Percentiles rank a stretch among this genome's conserved stretches.
These are phyloP conservation scores for Atopsyche davidsoni DNA, from an alignment of 1,140 invertebrate species.

Conservation along the genomic window DNA sequence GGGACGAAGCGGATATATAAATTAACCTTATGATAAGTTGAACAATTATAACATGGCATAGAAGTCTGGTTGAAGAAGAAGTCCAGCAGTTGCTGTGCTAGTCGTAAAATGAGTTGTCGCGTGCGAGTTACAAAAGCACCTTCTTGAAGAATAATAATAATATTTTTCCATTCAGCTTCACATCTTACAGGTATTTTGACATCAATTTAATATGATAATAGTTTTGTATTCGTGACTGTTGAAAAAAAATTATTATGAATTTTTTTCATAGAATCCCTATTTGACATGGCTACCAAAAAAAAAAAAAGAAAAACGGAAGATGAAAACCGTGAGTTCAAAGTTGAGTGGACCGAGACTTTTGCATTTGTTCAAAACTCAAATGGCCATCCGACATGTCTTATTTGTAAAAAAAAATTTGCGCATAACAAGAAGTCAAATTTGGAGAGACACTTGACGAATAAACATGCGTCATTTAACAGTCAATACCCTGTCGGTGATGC, in stretches of 20 bases:
- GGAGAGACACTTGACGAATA: slow-evolving; percentile 29
- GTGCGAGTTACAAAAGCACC: not conserved
- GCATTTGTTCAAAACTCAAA: too few species aligned
- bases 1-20: too few species aligned
- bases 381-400: slow-evolving; percentile 3
- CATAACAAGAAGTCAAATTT: slow-evolving; percentile 32
- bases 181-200: not conserved
- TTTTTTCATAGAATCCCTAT: not conserved
- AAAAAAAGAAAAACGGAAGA: slow-evolving; percentile 29
- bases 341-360: slow-evolving; percentile 28
- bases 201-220: slow-evolving; percentile 4
- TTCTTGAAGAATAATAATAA: slow-evolving; percentile 1
- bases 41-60: too few species aligned
- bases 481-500: not conserved
- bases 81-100: too few species aligned
- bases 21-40: too few species aligned
- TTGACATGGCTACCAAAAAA: slow-evolving; percentile 19
- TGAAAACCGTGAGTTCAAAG: slow-evolving; percentile 30
- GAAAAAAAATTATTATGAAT: not conserved
- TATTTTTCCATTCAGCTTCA: not conserved
- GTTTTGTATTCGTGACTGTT: not conserved
- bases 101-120: too few species aligned
- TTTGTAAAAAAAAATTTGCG: slow-evolving; percentile 1
- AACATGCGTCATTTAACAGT: too few species aligned
- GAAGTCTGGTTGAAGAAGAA: too few species aligned